Evolutionary conservation across 2,113 vertebrate species (phyloP).

Genomic region (Anseranas semipalmata): DNA sequence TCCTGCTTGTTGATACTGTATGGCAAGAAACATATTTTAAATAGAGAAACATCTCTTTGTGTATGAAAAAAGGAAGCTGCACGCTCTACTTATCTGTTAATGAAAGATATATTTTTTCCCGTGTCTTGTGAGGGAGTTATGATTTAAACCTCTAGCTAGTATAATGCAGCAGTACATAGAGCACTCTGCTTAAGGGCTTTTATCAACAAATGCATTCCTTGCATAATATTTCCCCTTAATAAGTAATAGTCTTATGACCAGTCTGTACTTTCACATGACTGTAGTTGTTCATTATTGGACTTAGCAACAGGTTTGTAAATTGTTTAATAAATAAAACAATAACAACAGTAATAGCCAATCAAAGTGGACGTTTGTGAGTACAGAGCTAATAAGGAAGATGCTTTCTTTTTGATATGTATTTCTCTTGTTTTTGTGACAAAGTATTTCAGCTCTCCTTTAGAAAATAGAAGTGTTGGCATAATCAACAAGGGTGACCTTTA

Average conservation of each 20-base stretch:
- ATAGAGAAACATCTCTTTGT: neutral
- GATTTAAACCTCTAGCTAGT: neutral
- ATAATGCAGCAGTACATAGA: neutral
- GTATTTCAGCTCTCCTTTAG: neutral
- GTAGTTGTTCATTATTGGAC: neutral
- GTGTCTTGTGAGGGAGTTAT: neutral
- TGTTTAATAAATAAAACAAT: neutral
- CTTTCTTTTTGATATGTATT: neutral
- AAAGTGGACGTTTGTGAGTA: neutral
- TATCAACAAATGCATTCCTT: neutral
- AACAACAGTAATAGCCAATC: neutral
- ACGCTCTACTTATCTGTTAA: neutral
- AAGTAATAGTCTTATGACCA: neutral
- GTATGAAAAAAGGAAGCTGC: neutral
- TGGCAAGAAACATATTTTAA: neutral
- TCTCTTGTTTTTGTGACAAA: neutral
- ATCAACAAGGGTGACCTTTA: neutral
- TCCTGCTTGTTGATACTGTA: neutral
- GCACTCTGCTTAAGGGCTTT: neutral
- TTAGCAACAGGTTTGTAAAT: neutral
- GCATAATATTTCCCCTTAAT: neutral
- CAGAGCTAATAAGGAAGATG: neutral
- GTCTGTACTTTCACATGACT: neutral
- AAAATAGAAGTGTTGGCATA: slow-evolving; percentile 26
- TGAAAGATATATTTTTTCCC: neutral